Base-by-base conservation (phyloP, 2,888 invertebrate genomes). In the Zhengitettix transpicula region DNA sequence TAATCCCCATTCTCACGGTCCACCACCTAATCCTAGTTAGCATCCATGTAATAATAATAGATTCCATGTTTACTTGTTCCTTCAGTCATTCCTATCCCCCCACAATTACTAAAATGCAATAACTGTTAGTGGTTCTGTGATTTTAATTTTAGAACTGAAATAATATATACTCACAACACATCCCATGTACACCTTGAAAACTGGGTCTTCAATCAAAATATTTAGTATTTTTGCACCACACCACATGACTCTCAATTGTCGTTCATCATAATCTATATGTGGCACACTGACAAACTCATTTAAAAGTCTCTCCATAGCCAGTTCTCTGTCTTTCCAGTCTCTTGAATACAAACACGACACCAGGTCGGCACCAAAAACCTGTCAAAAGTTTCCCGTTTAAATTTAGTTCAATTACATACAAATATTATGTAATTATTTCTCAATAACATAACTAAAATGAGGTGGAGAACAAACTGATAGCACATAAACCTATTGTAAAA, bases 171-270 rank as follows among this genome's bases (percentile, higher is more conserved):
- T 68, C 64, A 75, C 74, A 67, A 75, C 64, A 55, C 70, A 70
- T 52, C 72, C 73, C 14, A 73, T 70, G 67, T 73, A 75, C 28
- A 75, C 75, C 65, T 71, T 72, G 65, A 74, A 75, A 10, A 75
- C 74, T 12, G 74, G 74, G 65, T 75, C 75, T 42, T 69, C 69
- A 61, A 70, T 70, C 67, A 72, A 69, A 65, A 70, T 69, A 7
- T 72, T 69, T 28, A 75, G 67, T 17, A 75, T 69, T 60, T 69
- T 68, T 58, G 71, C 72, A 61, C 72, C 71, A 53, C 68, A 69
- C 59, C 70, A 69, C 44, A 74, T 65, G 64, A 71, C 68, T 54
- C 67, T 66, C 42, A 69, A 65, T 28, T 63, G 65, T 28, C 63
- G 59, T 40, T 64, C 61, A 44, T 66, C 65, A 40, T 62, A 62